Conservation (phyloP, 2,113 vertebrate species). For the Apaloderma vittatum region DNA sequence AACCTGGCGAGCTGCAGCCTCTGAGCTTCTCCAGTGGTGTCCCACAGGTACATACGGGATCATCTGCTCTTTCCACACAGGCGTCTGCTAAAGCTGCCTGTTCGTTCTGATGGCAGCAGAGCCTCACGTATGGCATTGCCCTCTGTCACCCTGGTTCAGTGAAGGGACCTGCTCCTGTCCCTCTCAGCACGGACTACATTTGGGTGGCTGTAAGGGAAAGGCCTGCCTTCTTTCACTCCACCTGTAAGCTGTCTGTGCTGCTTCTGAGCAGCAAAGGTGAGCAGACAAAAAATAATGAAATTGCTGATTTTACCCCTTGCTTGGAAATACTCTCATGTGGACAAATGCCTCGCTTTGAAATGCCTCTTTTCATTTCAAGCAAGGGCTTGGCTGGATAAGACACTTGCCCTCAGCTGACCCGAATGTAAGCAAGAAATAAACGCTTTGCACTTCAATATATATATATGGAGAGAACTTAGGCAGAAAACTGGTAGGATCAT, state of each 20-base stretch:
- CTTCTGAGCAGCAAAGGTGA: background rate
- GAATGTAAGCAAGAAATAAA: background rate
- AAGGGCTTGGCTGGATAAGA: background rate
- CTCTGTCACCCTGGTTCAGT: background rate
- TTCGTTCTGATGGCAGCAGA: background rate
- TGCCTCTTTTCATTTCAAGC: background rate
- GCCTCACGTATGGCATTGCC: background rate
- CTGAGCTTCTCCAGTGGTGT: background rate
- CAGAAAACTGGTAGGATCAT: background rate
- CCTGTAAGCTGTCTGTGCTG: background rate
- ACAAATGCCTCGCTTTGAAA: background rate
- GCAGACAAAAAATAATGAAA: background rate
- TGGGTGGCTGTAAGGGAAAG: background rate
- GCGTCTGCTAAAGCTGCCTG: background rate
- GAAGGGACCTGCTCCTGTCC: background rate
- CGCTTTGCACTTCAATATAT: background rate
- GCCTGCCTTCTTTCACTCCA: background rate
- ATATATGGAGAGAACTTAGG: background rate
- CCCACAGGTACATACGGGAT: fast-evolving
- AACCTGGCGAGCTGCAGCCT: background rate
- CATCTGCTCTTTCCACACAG: background rate
- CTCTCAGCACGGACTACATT: background rate
- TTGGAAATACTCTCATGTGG: background rate
- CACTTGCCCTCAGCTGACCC: background rate
- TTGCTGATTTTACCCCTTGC: background rate